A percentile compares a stretch with the other conserved stretches of the same genome.
phyloP scores from a whole-genome alignment of 2,888 invertebrate species.

The Ochropacha duplaris region DNA sequence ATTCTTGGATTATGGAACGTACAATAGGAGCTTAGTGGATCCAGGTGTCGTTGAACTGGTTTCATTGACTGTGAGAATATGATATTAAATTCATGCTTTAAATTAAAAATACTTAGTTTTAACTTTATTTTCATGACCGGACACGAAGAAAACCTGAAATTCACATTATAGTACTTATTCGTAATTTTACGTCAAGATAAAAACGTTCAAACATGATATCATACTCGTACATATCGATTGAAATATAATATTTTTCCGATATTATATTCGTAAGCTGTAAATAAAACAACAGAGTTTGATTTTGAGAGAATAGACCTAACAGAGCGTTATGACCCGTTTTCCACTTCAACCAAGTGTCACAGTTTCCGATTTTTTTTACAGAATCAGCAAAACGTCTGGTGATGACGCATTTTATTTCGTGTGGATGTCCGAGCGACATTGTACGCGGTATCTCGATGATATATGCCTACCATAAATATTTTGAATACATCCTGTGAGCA shows the following conservation, averaged over 20 bases:
- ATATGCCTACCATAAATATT: conserved; percentile 55
- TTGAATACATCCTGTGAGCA: conserved; percentile 45
- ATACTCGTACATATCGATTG: too few species aligned
- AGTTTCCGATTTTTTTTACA: conserved; percentile 32
- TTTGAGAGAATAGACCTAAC: neutral
- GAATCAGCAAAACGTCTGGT: conserved; percentile 32
- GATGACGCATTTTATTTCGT: conserved; percentile 52
- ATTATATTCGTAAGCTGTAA: neutral
- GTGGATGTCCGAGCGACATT: conserved; percentile 31
- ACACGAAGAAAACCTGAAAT: too few species aligned
- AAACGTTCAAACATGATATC: too few species aligned
- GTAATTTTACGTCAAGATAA: too few species aligned
- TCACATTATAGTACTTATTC: too few species aligned
- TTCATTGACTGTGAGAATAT: neutral
- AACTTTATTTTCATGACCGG: too few species aligned
- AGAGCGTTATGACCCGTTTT: conserved; percentile 16
- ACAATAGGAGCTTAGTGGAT: neutral
- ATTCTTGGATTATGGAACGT: conserved; percentile 15
- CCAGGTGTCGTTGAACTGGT: neutral
- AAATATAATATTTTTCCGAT: too few species aligned
- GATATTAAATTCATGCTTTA: too few species aligned
- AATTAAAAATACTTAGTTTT: too few species aligned
- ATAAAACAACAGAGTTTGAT: neutral
- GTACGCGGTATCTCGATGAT: conserved; percentile 46
- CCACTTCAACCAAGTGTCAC: conserved; percentile 28